Evolutionary conservation across 2,113 vertebrate species (phyloP).

Genomic region (Cyanistes caeruleus): DNA sequence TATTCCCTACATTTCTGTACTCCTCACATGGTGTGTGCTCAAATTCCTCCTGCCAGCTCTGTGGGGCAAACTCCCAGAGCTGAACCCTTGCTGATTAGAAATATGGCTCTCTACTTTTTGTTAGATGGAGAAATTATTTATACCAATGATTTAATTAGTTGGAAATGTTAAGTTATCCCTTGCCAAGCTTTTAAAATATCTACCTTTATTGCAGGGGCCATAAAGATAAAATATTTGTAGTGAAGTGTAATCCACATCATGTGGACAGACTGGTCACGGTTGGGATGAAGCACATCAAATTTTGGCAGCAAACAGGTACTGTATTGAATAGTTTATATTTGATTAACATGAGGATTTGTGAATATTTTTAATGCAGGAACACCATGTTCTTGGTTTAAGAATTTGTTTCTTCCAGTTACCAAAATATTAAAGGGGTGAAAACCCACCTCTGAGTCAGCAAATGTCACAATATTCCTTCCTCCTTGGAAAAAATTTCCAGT

Average conservation of each 20-base stretch:
- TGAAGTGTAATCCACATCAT: constrained; percentile 92
- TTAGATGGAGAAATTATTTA: not conserved
- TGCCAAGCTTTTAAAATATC: not conserved
- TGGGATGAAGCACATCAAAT: constrained; percentile 96
- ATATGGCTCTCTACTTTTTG: rapidly evolving
- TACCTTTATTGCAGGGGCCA: constrained; percentile 84
- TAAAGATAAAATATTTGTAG: constrained; percentile 95
- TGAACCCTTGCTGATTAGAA: not conserved
- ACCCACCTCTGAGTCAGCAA: not conserved
- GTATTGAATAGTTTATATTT: not conserved
- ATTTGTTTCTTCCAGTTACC: not conserved
- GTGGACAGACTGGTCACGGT: constrained; percentile 92
- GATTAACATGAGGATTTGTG: not conserved
- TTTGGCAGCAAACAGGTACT: constrained; percentile 97
- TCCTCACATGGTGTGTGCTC: not conserved
- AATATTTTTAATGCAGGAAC: not conserved
- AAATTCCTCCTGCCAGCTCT: not conserved
- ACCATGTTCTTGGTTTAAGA: not conserved
- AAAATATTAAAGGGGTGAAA: not conserved
- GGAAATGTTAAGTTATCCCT: not conserved
- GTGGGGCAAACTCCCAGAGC: not conserved
- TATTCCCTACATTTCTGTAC: not conserved
- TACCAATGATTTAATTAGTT: not conserved
- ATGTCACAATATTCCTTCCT: not conserved
- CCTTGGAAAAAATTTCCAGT: not conserved